phyloP scores from a whole-genome alignment of 2,888 invertebrate species.

The Melanargia galathea region DNA sequence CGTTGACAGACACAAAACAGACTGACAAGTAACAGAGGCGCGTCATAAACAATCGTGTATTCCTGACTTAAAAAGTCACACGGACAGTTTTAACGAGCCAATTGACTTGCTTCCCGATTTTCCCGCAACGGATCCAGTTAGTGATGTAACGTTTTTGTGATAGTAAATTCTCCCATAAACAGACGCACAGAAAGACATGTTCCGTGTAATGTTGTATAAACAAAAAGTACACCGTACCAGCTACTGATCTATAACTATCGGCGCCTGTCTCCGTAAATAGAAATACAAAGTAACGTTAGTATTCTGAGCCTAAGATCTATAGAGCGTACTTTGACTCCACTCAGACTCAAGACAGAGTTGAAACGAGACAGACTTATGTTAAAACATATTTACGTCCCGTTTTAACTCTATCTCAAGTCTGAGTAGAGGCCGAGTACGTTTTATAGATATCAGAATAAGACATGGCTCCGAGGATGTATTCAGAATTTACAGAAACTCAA shows the following conservation, averaged over 20 bases:
- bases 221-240: conserved; percentile 21
- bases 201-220: conserved; percentile 31
- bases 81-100: conserved; percentile 33
- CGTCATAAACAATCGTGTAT: not conserved
- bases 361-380: too few species aligned
- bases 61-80: conserved; percentile 16
- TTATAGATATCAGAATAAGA: too few species aligned
- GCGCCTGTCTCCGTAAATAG: not conserved
- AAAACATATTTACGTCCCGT: too few species aligned
- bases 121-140: conserved; percentile 15
- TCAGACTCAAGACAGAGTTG: too few species aligned
- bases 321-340: too few species aligned
- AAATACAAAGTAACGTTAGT: not conserved
- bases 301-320: not conserved
- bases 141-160: conserved; percentile 14
- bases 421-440: too few species aligned
- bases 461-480: too few species aligned
- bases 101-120: conserved; percentile 16
- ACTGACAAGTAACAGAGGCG: not conserved
- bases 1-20: conserved; percentile 1
- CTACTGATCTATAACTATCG: not conserved
- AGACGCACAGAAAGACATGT: conserved; percentile 21
- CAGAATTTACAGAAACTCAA: too few species aligned
- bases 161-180: conserved; percentile 17
- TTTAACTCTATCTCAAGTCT: too few species aligned